phyloP scores from a whole-genome alignment of 2,797 vertebrate genomes.

The Oophaga sylvatica region DNA sequence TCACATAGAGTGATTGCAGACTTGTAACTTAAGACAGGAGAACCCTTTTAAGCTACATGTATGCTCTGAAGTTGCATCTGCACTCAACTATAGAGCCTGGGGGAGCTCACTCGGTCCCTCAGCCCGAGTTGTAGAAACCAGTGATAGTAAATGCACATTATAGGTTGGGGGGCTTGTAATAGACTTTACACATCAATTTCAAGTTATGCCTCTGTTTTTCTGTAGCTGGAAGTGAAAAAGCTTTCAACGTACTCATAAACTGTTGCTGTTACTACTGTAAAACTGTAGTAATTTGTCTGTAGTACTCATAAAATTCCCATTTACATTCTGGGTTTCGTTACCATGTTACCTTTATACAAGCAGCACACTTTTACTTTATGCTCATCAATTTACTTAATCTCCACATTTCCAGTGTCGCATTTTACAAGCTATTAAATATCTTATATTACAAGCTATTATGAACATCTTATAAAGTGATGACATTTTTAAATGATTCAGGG shows the following conservation, averaged over 20 bases:
- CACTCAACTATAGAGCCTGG: background rate
- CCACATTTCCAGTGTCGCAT: conserved; percentile 23
- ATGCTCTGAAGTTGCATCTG: background rate
- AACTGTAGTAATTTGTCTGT: background rate
- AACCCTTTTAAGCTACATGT: too few relatives aligned
- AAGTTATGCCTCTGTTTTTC: background rate
- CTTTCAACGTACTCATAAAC: background rate
- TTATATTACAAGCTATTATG: conserved; percentile 54
- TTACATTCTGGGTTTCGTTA: conserved; percentile 15
- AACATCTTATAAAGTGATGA: conserved; percentile 48
- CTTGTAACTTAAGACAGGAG: too few relatives aligned
- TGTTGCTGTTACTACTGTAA: conserved; percentile 15
- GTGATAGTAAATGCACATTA: background rate
- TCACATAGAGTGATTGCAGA: too few relatives aligned
- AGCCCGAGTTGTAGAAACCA: background rate
- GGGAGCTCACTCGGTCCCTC: too few relatives aligned
- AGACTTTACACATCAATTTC: background rate
- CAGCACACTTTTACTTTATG: background rate
- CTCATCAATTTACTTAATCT: conserved; percentile 12
- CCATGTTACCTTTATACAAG: background rate
- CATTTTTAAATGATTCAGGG: conserved; percentile 43
- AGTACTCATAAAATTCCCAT: conserved; percentile 5
- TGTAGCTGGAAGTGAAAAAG: background rate
- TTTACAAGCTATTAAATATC: conserved; percentile 54
- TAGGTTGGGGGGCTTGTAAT: background rate